phyloP scores from a whole-genome alignment of 1,140 invertebrate species.

The Ectropis grisescens region DNA sequence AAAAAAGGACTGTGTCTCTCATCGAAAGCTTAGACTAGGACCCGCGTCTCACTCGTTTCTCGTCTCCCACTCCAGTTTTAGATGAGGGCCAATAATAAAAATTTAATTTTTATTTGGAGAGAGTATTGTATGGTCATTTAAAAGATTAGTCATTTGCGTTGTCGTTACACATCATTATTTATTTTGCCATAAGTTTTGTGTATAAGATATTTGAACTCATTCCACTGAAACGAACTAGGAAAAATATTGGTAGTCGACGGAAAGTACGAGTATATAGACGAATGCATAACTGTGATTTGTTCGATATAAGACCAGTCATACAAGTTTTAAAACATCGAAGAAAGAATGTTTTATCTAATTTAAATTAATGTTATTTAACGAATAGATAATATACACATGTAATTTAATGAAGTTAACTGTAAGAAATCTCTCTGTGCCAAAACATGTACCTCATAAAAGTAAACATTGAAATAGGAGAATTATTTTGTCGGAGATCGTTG shows the following conservation, averaged over 20 bases:
- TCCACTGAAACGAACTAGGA: slow-evolving; percentile 49
- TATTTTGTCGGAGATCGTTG: slow-evolving; percentile 54
- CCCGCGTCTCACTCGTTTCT: no score
- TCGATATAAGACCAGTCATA: slow-evolving; percentile 66
- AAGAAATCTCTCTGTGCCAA: slow-evolving; percentile 72
- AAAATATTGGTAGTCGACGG: slow-evolving; percentile 66
- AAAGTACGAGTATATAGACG: slow-evolving; percentile 61
- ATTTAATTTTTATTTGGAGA: no score
- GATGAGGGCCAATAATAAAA: no score
- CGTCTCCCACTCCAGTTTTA: no score
- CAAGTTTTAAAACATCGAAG: slow-evolving; percentile 70
- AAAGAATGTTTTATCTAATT: slow-evolving; percentile 58
- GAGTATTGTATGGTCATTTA: no score
- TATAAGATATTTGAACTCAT: slow-evolving; percentile 47
- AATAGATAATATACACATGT: no score
- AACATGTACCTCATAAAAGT: slow-evolving; percentile 71
- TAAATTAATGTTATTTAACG: slow-evolving; percentile 49
- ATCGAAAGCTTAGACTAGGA: no score
- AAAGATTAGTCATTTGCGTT: no score
- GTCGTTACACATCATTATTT: no score
- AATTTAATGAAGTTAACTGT: slow-evolving; percentile 38
- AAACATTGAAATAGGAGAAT: slow-evolving; percentile 66
- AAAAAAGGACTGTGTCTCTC: no score
- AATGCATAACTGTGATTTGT: slow-evolving; percentile 67
- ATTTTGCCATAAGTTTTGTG: no score